Percentiles rank a stretch among this genome's conserved stretches.
Conservation (phyloP, 2,797 vertebrate species). For the Delichon dasypus region DNA sequence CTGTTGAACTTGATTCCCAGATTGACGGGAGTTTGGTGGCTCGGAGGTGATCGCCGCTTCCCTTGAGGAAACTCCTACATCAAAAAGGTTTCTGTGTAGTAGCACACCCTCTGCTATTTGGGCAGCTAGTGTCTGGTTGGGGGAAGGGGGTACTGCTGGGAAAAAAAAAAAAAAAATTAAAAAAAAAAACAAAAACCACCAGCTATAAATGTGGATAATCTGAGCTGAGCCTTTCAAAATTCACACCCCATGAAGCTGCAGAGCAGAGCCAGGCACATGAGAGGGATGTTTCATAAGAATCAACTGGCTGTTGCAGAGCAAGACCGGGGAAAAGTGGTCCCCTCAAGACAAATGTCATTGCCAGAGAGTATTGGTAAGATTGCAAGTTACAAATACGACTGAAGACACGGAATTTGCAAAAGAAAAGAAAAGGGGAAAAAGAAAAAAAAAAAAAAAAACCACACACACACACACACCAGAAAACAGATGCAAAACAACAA, state of each 20-base stretch:
- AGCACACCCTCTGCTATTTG: background rate
- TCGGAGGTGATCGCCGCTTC: background rate
- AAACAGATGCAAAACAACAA: slow-evolving; percentile 36
- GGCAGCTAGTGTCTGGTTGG: background rate
- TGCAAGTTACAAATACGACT: background rate
- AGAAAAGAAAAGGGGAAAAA: background rate
- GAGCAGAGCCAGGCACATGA: slow-evolving; percentile 2
- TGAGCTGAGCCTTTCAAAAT: slow-evolving; percentile 5
- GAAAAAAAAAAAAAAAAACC: background rate
- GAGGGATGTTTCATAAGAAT: slow-evolving; percentile 9
- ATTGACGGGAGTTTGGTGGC: background rate
- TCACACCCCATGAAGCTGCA: background rate
- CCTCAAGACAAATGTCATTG: slow-evolving; percentile 14
- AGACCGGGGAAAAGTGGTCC: background rate
- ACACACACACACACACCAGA: background rate
- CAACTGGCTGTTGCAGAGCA: background rate
- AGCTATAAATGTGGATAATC: background rate
- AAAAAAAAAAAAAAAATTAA: background rate
- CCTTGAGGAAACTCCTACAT: background rate
- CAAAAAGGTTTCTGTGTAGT: background rate
- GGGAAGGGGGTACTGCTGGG: background rate
- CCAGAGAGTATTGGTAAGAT: slow-evolving; percentile 2
- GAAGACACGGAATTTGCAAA: background rate
- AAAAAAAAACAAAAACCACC: too few species aligned
- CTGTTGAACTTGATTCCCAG: background rate